Evolutionary conservation across 2,888 invertebrate genomes (phyloP).

Genomic region (Lochmaea crataegi): DNA sequence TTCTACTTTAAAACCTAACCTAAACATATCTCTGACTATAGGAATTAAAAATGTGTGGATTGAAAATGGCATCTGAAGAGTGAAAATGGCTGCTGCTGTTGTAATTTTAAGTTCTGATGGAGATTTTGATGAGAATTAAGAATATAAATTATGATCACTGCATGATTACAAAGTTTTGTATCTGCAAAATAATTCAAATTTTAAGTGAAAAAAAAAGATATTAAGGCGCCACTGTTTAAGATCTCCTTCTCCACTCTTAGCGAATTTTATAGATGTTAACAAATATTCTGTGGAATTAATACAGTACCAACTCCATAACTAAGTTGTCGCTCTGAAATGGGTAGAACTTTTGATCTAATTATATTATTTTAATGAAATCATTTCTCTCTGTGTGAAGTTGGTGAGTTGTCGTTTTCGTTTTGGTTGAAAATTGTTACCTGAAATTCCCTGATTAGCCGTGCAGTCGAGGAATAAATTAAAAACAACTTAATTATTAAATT

Average conservation of each 20-base stretch:
- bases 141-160: too few relatives aligned
- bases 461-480: conserved; percentile 14
- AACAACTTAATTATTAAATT: conserved; percentile 1
- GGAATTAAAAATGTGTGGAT: too few relatives aligned
- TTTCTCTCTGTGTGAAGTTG: conserved; percentile 30
- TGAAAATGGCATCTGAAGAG: too few relatives aligned
- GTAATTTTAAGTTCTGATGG: too few relatives aligned
- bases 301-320: conserved; percentile 44
- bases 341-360: conserved; percentile 43
- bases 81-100: too few relatives aligned
- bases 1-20: too few relatives aligned
- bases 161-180: too few relatives aligned
- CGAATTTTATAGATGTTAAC: conserved; percentile 55
- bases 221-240: conserved; percentile 3
- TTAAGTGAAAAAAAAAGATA: not conserved
- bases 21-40: too few relatives aligned
- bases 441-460: conserved; percentile 25
- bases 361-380: conserved; percentile 40
- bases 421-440: conserved; percentile 30
- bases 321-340: conserved; percentile 38
- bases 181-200: too few relatives aligned
- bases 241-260: conserved; percentile 35
- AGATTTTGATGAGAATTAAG: too few relatives aligned
- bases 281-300: conserved; percentile 51
- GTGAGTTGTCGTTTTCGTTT: conserved; percentile 23